phyloP scores from a whole-genome alignment of 2,113 vertebrate species.

The Perca flavescens region DNA sequence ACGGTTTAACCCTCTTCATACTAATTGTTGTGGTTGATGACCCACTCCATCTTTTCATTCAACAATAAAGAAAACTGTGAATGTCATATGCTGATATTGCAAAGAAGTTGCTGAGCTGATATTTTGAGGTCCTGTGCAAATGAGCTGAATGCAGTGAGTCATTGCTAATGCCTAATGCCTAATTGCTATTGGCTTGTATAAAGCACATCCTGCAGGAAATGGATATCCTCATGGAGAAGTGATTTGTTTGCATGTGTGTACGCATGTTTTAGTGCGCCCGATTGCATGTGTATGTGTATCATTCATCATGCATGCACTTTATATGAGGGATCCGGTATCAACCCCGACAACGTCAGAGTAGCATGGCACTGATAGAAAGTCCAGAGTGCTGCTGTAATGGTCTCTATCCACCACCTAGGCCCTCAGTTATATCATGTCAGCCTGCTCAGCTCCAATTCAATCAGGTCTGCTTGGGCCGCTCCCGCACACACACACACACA shows the following conservation, averaged over 20 bases:
- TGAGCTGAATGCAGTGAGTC: constrained; percentile 22
- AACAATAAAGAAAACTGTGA: not conserved
- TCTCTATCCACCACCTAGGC: constrained; percentile 39
- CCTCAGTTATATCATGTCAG: constrained; percentile 65
- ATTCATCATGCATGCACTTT: constrained; percentile 2
- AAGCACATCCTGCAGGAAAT: constrained; percentile 67
- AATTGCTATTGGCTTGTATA: constrained; percentile 15
- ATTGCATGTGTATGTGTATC: constrained; percentile 4
- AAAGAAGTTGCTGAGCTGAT: not conserved
- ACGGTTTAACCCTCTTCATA: not conserved
- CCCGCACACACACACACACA: constrained; percentile 27
- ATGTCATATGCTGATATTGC: not conserved
- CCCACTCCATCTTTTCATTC: not conserved
- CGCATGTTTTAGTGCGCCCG: not conserved
- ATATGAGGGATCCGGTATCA: constrained; percentile 17
- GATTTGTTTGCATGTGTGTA: constrained; percentile 38
- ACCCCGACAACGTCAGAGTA: constrained; percentile 40
- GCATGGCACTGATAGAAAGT: constrained; percentile 56
- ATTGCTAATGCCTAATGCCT: constrained; percentile 31
- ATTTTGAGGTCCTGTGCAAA: not conserved
- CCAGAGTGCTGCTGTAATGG: constrained; percentile 56
- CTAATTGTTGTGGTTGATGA: not conserved
- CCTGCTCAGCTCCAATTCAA: constrained; percentile 62
- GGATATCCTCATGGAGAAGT: constrained; percentile 45
- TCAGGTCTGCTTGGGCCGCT: constrained; percentile 33